Conservation (phyloP, 2,888 invertebrate genomes). For the Leistus spinibarbis region DNA sequence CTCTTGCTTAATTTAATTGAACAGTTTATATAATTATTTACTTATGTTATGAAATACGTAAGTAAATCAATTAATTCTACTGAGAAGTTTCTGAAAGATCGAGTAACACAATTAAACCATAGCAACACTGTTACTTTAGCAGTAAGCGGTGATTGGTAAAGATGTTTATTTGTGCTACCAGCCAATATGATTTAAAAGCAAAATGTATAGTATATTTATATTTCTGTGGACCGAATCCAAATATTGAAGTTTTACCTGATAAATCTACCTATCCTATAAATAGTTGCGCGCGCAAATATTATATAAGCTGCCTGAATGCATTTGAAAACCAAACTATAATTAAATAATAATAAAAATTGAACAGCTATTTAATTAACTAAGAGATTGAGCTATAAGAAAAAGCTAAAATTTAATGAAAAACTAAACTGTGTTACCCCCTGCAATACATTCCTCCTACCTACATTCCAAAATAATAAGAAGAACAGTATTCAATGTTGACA, state of each 20-base stretch:
- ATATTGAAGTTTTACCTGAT: conserved; percentile 33
- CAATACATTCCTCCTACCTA: conserved; percentile 26
- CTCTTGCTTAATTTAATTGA: too few species aligned
- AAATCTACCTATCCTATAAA: conserved; percentile 13
- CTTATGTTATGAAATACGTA: too few species aligned
- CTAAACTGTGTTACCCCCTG: conserved; percentile 32
- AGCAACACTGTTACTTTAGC: too few species aligned
- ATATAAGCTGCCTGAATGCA: conserved; percentile 30
- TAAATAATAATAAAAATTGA: conserved; percentile 5
- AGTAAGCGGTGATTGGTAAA: too few species aligned
- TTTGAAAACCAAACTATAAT: conserved; percentile 9
- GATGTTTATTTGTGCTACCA: not conserved
- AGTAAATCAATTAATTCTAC: too few species aligned
- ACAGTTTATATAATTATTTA: too few species aligned
- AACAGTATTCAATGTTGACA: conserved; percentile 35
- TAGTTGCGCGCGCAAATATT: conserved; percentile 11
- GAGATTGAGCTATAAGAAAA: conserved; percentile 30
- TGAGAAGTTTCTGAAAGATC: too few species aligned
- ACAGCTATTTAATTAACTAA: conserved; percentile 32
- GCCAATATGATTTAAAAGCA: conserved; percentile 23
- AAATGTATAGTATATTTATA: conserved; percentile 30
- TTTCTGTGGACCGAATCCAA: conserved; percentile 30
- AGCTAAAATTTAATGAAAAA: conserved; percentile 1
- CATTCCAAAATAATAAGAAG: not conserved
- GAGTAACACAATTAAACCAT: too few species aligned